These are phyloP conservation scores for Coccyzus lansbergi DNA, from an alignment of 2,797 vertebrate species.

Conservation along the genomic window DNA sequence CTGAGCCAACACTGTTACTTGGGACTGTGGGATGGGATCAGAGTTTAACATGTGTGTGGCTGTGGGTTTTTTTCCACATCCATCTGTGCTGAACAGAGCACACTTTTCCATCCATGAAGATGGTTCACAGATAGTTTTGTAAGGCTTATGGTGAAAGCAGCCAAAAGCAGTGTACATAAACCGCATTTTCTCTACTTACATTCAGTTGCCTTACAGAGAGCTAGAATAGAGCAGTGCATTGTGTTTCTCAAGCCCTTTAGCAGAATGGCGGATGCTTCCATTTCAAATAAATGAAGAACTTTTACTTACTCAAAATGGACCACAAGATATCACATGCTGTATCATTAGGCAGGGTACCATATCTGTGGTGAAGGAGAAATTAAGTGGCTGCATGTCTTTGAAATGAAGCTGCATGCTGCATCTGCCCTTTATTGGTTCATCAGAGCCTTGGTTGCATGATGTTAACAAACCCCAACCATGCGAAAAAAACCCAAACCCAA, in stretches of 20 bases:
- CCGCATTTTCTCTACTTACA: background rate
- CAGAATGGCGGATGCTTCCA: background rate
- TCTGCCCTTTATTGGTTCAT: background rate
- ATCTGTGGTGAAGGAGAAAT: background rate
- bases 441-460: background rate
- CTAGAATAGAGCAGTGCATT: rapidly evolving
- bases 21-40: background rate
- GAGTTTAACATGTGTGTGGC: rapidly evolving
- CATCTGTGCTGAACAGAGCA: rapidly evolving
- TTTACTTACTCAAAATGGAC: background rate
- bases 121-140: background rate
- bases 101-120: rapidly evolving
- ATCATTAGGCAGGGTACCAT: background rate
- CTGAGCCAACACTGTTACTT: rapidly evolving
- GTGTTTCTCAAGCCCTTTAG: background rate
- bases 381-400: background rate
- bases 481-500: too few species aligned
- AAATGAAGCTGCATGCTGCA: background rate
- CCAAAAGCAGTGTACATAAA: background rate
- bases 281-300: background rate
- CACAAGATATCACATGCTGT: background rate
- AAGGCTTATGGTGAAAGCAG: background rate
- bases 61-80: background rate
- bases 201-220: background rate
- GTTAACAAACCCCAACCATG: background rate